Evolutionary conservation across 2,888 invertebrate species (phyloP), one percentile per base, ranked within the genome.

Genomic region (Notodonta ziczac): DNA sequence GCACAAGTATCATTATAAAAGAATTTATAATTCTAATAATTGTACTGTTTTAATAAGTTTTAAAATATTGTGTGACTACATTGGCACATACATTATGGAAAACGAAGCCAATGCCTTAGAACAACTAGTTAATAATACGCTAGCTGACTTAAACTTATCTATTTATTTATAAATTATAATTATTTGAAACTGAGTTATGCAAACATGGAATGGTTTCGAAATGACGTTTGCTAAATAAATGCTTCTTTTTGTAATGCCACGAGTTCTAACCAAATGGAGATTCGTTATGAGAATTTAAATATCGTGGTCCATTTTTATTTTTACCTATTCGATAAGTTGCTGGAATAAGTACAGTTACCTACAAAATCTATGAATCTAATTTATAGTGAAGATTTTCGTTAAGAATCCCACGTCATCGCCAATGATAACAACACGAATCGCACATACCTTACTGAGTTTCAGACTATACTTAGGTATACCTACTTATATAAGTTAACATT

Each of bases 121-220:
- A 69, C 63, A 46, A 46, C 13, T 46, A 61, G 66, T 60, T 74
- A 65, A 61, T 69, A 63, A 73, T 72, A 80, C 66, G 62, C 76
- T 77, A 74, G 62, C 66, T 70, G 74, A 80, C 77, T 75, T 74
- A 71, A 59, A 68, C 66, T 76, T 76, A 74, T 60, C 66, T 66
- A 65, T 62, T 40, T 54, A 57, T 54, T 24, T 55, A 70, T 67
- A 74, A 73, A 75, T 67, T 59, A 58, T 67, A 74, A 67, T 65
- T 64, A 57, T 53, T 70, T 50, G 46, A 56, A n/a, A 65, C 40
- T 50, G 50, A 70, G n/a, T 54, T 24, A 24, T 24, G 5, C 76
- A 74, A 70, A 74, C 78, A 78, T 81, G 90, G 87, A 90, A 90
- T 88, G 83, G 76, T 73, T 76, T 58, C 69, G 86, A 85, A 89